Conservation (phyloP, 2,113 vertebrate genomes). For the Holacanthus passer region DNA sequence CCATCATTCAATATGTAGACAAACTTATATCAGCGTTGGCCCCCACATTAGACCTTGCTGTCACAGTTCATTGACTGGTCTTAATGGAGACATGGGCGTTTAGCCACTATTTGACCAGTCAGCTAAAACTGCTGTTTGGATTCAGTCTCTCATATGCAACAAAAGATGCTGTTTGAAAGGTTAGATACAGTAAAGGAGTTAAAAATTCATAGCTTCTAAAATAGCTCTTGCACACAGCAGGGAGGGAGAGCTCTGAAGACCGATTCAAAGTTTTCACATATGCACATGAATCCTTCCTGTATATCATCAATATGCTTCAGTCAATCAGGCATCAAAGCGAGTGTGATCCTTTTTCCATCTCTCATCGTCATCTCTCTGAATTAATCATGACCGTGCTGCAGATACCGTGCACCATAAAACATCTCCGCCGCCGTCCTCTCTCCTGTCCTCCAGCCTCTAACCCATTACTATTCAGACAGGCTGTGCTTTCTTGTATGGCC, state of each 20-base stretch:
- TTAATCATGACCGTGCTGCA: background rate
- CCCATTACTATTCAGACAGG: constrained; percentile 23
- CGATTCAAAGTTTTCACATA: background rate
- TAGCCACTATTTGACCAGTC: background rate
- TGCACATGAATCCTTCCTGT: background rate
- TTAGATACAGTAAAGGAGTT: background rate
- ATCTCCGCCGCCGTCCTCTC: background rate
- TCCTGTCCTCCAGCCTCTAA: background rate
- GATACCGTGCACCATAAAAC: background rate
- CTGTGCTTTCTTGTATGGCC: constrained; percentile 24
- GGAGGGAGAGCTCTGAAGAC: background rate
- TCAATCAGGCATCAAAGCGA: background rate
- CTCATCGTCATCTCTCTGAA: background rate
- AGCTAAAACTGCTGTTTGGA: too few relatives aligned
- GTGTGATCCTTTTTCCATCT: background rate
- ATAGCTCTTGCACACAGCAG: background rate
- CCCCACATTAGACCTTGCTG: background rate
- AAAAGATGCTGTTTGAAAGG: background rate
- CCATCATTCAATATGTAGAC: background rate
- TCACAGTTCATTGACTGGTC: constrained; percentile 10
- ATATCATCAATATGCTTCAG: too few relatives aligned
- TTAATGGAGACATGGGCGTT: constrained; percentile 5
- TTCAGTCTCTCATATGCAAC: background rate
- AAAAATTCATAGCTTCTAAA: constrained; percentile 55
- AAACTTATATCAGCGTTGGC: background rate